These are phyloP conservation scores for Vanessa tameamea DNA, from an alignment of 1,140 invertebrate genomes.

Conservation along the genomic window DNA sequence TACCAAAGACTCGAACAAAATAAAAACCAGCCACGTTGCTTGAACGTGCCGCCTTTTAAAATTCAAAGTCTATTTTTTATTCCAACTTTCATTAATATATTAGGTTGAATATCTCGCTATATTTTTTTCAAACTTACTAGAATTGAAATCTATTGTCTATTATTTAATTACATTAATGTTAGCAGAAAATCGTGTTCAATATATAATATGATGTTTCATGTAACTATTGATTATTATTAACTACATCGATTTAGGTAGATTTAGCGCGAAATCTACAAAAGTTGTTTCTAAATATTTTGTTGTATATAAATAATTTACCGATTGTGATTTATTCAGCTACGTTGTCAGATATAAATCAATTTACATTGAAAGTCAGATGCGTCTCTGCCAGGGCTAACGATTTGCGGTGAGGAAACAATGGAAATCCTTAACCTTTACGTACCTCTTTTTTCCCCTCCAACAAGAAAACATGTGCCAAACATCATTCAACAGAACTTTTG, in stretches of 20 bases:
- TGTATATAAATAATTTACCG: neutral
- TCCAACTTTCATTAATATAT: slow-evolving; percentile 78
- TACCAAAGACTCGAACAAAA: slow-evolving; percentile 70
- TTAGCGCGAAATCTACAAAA: neutral
- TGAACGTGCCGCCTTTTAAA: slow-evolving; percentile 72
- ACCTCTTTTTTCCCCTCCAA: slow-evolving; percentile 25
- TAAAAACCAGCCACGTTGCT: slow-evolving; percentile 66
- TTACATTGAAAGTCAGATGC: slow-evolving; percentile 29
- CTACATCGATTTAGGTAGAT: neutral
- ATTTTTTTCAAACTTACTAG: slow-evolving; percentile 48
- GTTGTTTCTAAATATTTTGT: neutral
- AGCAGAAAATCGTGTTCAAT: slow-evolving; percentile 16
- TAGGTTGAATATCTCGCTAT: slow-evolving; percentile 66
- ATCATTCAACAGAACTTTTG: slow-evolving; percentile 30
- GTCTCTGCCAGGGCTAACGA: slow-evolving; percentile 35
- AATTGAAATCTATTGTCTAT: slow-evolving; percentile 35
- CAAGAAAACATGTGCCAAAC: slow-evolving; percentile 23
- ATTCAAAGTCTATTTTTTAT: slow-evolving; percentile 70
- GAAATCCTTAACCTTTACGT: slow-evolving; percentile 39
- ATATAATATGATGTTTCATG: slow-evolving; percentile 7
- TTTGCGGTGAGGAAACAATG: slow-evolving; percentile 39
- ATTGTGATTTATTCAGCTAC: slow-evolving; percentile 13
- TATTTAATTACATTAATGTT: neutral
- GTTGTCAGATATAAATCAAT: slow-evolving; percentile 35
- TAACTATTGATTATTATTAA: slow-evolving; percentile 11